Base-by-base conservation (phyloP, 1,140 invertebrate genomes). In the Phthorimaea operculella region DNA sequence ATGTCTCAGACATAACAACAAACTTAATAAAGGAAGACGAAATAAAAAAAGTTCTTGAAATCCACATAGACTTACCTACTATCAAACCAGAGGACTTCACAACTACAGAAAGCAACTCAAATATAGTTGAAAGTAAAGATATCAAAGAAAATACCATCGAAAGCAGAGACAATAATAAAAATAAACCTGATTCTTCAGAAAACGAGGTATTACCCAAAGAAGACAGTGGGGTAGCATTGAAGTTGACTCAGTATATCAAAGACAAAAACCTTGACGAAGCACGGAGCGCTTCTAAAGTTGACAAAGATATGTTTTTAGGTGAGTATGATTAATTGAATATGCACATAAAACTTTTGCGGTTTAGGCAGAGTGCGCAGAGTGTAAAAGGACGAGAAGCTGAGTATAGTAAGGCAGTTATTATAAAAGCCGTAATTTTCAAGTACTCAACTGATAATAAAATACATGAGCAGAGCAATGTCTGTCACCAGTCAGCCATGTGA, bases 241-340 rank as follows among this genome's bases (percentile, higher is more conserved):
- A 90, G 58, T 68, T 93, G 3, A 91, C 91, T 1, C 89, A 89
- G 8, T 81, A 87, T 1, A 87, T 93, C 48, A 87, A 91, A 64
- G 79, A 75, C 42, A 90, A 89, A 18, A 76, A 56, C 14, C 45
- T 68, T 3, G 58, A 63, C 17, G 74, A 81, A 53, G 79, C 72
- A 2, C 61, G 77, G 5, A 67, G 66, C 18, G 70, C 70, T 5
- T 54, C 64, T 49, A 59, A 36, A 55, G 82, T 85, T 1, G 61
- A 79, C 36, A 44, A 70, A 0, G 28, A 62, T 15, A 10, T 69
- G 14, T 85, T 85, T 55, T 55, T 80, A 4, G 21, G 21, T 28
- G 21, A 28, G 21, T 28, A 28, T 28, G 21, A 28, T 28, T 4
- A 4, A 28, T n/a, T n/a, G n/a, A n/a, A n/a, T n/a, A n/a, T n/a